Evolutionary conservation across 1,140 invertebrate species (phyloP).

Genomic region (Lepidostoma basale): DNA sequence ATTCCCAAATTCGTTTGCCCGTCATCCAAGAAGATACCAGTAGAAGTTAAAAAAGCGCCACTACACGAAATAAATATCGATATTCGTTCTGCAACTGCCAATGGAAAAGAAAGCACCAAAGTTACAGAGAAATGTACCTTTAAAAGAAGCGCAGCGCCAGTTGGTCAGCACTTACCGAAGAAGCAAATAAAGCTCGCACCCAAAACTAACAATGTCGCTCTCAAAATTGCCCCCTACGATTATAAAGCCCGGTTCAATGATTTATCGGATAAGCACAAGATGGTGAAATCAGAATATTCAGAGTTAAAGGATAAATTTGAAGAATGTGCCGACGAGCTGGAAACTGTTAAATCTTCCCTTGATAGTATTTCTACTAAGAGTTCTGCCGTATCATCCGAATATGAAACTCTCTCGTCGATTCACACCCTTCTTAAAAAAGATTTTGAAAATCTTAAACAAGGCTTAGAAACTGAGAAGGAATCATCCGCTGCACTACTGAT

Average conservation of each 20-base stretch:
- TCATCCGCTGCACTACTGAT: conserved; percentile 47
- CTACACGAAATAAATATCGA: conserved; percentile 5
- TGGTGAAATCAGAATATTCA: conserved; percentile 58
- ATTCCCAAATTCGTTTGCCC: conserved; percentile 19
- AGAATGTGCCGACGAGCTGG: conserved; percentile 56
- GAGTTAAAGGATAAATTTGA: conserved; percentile 61
- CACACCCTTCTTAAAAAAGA: conserved; percentile 33
- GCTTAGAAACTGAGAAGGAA: conserved; percentile 44
- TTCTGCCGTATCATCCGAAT: conserved; percentile 43
- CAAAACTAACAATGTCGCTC: conserved; percentile 45
- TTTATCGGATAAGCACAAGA: conserved; percentile 64
- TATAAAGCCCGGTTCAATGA: conserved; percentile 66
- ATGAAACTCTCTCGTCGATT: conserved; percentile 49
- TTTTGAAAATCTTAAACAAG: conserved; percentile 58
- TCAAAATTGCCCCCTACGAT: conserved; percentile 64
- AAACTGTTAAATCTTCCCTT: conserved; percentile 35
- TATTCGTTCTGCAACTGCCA: background rate
- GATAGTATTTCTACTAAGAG: conserved; percentile 17
- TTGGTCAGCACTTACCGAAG: conserved; percentile 4
- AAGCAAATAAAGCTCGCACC: conserved; percentile 34
- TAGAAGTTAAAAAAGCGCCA: conserved; percentile 1
- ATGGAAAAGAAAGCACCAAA: conserved; percentile 1
- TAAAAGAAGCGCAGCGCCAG: conserved; percentile 31
- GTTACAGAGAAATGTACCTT: no score
- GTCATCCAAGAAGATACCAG: background rate